Base-by-base conservation (phyloP, 1,140 invertebrate species). In the Pseudobourletiella spinata region DNA sequence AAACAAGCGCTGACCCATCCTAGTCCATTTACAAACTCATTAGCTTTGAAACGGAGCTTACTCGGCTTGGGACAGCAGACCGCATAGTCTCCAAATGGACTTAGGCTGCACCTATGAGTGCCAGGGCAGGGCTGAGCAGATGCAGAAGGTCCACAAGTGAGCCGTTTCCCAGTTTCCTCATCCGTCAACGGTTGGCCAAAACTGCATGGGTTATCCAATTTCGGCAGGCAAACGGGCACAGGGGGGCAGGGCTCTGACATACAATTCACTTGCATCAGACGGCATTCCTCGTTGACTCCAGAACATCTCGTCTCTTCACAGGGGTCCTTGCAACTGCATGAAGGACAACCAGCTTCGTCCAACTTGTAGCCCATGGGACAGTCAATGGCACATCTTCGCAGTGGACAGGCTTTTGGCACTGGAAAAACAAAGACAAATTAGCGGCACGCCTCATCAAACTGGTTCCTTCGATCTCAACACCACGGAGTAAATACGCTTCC, bases 11-110 rank as follows among this genome's bases (percentile, higher is more conserved):
- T n/a, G n/a, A n/a, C n/a, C n/a, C n/a, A n/a, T n/a, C n/a, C n/a
- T n/a, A n/a, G n/a, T n/a, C n/a, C n/a, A n/a, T n/a, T n/a, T n/a
- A n/a, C n/a, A n/a, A n/a, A n/a, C n/a, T n/a, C n/a, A n/a, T n/a
- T n/a, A n/a, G n/a, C n/a, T n/a, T n/a, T n/a, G n/a, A n/a, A n/a
- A n/a, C n/a, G 32, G n/a, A 39, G 67, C 78, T 79, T 73, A 84
- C 83, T 78, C 50, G 88, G 87, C 72, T 91, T 91, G 8, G 87
- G 85, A 73, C 88, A 91, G 75, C 89, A 91, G 1, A 90, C 84
- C 1, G 84, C 83, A 66, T 84, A 84, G 70, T 88, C 84, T 69
- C 86, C 84, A 20, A 89, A 80, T 1, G 87, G 87, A 63, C 86
- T 87, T 51, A 90, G 77, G 67, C 88, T 84, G 69, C 89, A 91